Conservation (phyloP, 2,113 vertebrate genomes). For the Aegotheles bennettii region DNA sequence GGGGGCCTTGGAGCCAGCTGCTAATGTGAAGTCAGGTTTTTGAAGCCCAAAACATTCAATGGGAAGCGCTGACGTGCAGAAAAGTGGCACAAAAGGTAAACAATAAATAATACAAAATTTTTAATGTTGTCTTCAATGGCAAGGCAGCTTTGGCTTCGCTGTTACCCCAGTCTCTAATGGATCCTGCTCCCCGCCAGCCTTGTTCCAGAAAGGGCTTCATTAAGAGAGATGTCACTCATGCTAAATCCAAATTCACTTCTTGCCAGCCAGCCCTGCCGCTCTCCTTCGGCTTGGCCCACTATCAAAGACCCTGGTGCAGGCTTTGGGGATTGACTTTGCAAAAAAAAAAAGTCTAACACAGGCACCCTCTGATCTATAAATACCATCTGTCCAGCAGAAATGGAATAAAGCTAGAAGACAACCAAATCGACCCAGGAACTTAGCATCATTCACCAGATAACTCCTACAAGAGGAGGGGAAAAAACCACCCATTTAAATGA, state of each 20-base stretch:
- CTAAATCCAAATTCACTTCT: neutral
- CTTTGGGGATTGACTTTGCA: neutral
- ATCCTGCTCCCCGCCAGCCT: slow-evolving; percentile 23
- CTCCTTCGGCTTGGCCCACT: neutral
- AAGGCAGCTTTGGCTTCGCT: neutral
- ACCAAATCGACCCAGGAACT: neutral
- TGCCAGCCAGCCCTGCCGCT: neutral
- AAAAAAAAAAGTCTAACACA: neutral
- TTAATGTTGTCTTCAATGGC: neutral
- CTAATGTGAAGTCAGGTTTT: neutral
- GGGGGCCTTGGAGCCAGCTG: slow-evolving; percentile 5
- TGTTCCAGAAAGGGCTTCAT: neutral
- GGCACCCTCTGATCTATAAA: neutral
- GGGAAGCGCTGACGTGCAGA: neutral
- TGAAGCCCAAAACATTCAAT: neutral
- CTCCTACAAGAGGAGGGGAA: neutral
- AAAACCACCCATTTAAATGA: neutral
- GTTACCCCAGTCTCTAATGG: neutral
- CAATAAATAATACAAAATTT: slow-evolving; percentile 46
- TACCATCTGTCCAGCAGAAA: slow-evolving; percentile 18
- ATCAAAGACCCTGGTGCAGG: neutral
- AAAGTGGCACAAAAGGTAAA: neutral
- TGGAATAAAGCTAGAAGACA: neutral
- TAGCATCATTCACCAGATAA: neutral
- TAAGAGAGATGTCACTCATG: slow-evolving; percentile 38